These are phyloP conservation scores for Noctua comes DNA, from an alignment of 2,888 invertebrate species.

Conservation along the genomic window DNA sequence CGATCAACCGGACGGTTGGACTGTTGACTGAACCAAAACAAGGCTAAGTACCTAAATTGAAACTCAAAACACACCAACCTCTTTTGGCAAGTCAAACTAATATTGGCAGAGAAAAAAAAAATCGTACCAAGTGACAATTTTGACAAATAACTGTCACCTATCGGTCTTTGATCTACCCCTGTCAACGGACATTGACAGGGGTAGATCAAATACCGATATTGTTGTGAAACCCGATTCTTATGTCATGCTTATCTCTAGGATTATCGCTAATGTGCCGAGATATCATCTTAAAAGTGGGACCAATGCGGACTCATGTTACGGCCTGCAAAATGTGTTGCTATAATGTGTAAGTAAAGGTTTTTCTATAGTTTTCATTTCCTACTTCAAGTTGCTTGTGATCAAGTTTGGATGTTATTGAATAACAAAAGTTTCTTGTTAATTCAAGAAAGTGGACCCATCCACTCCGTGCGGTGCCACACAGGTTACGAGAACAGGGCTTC, in stretches of 20 bases:
- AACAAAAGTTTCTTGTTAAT: background rate
- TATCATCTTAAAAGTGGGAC: constrained; percentile 74
- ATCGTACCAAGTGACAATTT: constrained; percentile 36
- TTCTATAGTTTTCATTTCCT: background rate
- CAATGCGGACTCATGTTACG: constrained; percentile 32
- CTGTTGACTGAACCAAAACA: background rate
- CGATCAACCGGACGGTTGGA: background rate
- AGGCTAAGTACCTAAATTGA: background rate
- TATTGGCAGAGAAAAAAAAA: constrained; percentile 23
- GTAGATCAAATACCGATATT: constrained; percentile 80
- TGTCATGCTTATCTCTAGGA: constrained; percentile 78
- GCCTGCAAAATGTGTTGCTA: background rate
- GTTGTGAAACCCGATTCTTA: constrained; percentile 73
- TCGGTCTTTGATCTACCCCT: too few relatives aligned
- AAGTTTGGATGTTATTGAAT: background rate
- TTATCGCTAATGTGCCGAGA: constrained; percentile 83
- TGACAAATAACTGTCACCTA: constrained; percentile 82
- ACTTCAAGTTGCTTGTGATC: background rate
- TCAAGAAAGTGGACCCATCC: too few relatives aligned
- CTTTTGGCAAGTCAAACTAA: background rate
- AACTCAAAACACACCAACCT: constrained; percentile 14
- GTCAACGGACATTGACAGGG: constrained; percentile 65
- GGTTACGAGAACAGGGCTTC: too few relatives aligned
- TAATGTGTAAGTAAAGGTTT: background rate
- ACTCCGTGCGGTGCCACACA: too few relatives aligned